Percentiles rank a stretch among this genome's conserved stretches.
Conservation (phyloP, 2,113 vertebrate species). For the Gracilinanus agilis region DNA sequence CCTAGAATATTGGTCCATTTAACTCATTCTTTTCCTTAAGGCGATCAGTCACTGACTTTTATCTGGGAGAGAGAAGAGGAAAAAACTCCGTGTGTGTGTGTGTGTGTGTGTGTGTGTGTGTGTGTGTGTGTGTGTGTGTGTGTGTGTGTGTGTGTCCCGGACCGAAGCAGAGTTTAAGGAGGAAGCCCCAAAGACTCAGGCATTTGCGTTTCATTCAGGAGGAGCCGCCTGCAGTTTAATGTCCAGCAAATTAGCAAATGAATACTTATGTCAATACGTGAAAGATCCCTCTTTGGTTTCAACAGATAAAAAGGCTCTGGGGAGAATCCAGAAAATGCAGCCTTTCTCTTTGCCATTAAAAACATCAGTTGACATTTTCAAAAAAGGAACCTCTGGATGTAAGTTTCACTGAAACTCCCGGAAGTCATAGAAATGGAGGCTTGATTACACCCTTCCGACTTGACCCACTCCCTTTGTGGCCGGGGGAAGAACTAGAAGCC, state of each 20-base stretch:
- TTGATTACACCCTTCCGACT: constrained; percentile 17
- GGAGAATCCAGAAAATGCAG: constrained; percentile 79
- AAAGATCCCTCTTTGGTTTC: constrained; percentile 86
- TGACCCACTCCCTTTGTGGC: constrained; percentile 17
- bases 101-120: constrained; percentile 69
- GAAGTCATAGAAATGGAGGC: constrained; percentile 39
- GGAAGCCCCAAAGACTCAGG: constrained; percentile 76
- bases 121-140: not conserved
- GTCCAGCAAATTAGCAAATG: constrained; percentile 90
- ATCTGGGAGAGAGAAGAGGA: constrained; percentile 83
- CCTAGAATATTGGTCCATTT: constrained; percentile 89
- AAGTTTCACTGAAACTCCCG: constrained; percentile 66
- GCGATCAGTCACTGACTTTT: constrained; percentile 88
- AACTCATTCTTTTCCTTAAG: constrained; percentile 90
- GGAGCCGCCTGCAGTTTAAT: constrained; percentile 79
- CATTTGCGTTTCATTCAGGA: constrained; percentile 82
- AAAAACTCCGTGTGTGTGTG: constrained; percentile 78
- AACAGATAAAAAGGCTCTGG: constrained; percentile 84
- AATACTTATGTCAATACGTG: constrained; percentile 90
- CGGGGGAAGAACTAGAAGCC: constrained; percentile 58
- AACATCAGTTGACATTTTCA: constrained; percentile 50
- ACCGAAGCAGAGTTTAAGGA: constrained; percentile 71
- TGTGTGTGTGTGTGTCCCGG: constrained; percentile 46
- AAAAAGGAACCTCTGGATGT: constrained; percentile 52
- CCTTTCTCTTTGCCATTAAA: constrained; percentile 69